Conservation (phyloP, 2,797 vertebrate genomes). For the Picus viridis region DNA sequence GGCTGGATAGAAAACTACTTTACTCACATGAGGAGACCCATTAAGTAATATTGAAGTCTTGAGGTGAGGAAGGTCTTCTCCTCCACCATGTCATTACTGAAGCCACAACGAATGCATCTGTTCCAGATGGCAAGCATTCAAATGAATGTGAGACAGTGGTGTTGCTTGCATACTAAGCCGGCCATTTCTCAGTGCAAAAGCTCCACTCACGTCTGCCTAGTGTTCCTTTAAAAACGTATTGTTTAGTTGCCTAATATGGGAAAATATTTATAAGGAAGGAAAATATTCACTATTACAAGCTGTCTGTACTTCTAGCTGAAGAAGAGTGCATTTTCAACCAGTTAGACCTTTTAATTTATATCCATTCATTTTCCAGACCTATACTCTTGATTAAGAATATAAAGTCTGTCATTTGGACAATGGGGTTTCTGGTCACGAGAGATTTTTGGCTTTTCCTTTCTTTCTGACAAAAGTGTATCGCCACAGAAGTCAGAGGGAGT, state of each 20-base stretch:
- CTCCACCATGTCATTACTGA: constrained; percentile 38
- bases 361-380: background rate
- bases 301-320: background rate
- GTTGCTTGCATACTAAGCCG: constrained; percentile 33
- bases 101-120: constrained; percentile 48
- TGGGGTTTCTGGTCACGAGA: accelerated
- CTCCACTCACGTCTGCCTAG: background rate
- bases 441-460: background rate
- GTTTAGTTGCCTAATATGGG: background rate
- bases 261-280: background rate
- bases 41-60: constrained; percentile 8
- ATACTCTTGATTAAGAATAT: background rate
- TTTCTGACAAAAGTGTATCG: background rate
- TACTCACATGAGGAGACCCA: background rate
- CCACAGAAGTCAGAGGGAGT: background rate
- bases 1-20: background rate
- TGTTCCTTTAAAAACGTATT: background rate
- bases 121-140: constrained; percentile 50
- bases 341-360: background rate
- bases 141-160: background rate
- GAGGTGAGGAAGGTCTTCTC: constrained; percentile 55
- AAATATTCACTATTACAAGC: background rate
- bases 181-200: background rate
- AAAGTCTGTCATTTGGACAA: background rate
- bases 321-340: background rate